These are phyloP conservation scores for Catharus ustulatus DNA, from an alignment of 2,797 vertebrate species.

Conservation along the genomic window DNA sequence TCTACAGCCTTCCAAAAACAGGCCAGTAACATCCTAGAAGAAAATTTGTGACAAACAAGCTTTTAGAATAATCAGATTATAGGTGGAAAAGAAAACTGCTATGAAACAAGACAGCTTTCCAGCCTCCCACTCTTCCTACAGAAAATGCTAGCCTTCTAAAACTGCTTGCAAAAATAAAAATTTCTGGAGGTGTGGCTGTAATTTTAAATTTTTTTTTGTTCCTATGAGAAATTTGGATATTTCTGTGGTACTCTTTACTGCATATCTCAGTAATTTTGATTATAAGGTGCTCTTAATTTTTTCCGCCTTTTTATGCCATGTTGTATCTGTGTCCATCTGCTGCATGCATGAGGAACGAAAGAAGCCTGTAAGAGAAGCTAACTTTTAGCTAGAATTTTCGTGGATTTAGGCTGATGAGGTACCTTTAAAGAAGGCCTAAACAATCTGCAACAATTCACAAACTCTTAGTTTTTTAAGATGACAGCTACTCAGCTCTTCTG, in stretches of 20 bases:
- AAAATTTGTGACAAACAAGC: neutral
- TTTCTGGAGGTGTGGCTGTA: neutral
- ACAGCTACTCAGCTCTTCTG: neutral
- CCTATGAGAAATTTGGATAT: neutral
- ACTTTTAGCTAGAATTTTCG: neutral
- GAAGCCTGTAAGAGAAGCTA: neutral
- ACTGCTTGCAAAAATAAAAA: constrained; percentile 1
- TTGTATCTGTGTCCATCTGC: fast-evolving
- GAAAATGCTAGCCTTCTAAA: neutral
- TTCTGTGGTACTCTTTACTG: neutral
- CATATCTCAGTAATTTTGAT: neutral
- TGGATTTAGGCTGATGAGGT: neutral
- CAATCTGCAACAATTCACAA: constrained; percentile 8
- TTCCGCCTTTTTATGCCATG: neutral
- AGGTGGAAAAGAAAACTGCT: neutral
- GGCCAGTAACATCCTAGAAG: neutral
- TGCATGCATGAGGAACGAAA: neutral
- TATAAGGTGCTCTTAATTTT: neutral
- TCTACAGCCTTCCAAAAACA: neutral
- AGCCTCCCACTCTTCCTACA: neutral
- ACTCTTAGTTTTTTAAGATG: neutral
- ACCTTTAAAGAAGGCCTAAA: neutral
- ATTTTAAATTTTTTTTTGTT: neutral
- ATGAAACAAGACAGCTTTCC: neutral
- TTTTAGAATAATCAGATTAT: neutral